Evolutionary conservation across 2,797 vertebrate genomes (phyloP).

Genomic region (Limosa lapponica): DNA sequence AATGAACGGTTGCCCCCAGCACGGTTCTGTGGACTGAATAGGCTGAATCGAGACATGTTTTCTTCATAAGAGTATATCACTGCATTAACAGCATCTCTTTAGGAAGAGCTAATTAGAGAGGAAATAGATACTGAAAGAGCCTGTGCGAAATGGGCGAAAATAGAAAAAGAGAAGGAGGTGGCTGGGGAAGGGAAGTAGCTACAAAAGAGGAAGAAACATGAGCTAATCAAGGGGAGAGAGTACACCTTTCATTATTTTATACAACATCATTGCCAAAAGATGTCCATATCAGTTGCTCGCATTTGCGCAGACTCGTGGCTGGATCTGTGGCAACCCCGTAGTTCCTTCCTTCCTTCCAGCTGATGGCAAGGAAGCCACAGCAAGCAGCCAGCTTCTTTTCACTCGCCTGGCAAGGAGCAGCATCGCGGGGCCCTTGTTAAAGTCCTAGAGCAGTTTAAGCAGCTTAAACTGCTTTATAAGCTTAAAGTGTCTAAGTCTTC

Average conservation of each 20-base stretch:
- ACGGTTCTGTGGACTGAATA: neutral
- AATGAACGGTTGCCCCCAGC: neutral
- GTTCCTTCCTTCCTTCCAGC: neutral
- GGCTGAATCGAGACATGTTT: neutral
- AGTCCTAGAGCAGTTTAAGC: slow-evolving; percentile 47
- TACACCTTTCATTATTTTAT: neutral
- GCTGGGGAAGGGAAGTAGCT: neutral
- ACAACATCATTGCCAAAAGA: neutral
- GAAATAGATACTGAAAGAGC: neutral
- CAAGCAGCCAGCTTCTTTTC: neutral
- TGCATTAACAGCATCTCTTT: neutral
- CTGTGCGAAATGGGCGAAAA: neutral
- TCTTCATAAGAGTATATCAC: neutral
- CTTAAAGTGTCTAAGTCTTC: slow-evolving; percentile 48
- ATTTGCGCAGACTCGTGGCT: neutral
- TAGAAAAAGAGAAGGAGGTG: neutral
- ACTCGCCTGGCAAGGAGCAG: accelerated
- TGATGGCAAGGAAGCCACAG: accelerated
- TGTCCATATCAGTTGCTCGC: neutral
- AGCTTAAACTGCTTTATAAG: slow-evolving; percentile 62
- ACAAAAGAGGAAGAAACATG: neutral
- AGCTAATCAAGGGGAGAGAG: neutral
- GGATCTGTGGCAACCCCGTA: neutral
- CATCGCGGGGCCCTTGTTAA: neutral
- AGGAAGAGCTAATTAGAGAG: neutral